These are phyloP conservation scores for Neoitamus cyanurus DNA, from an alignment of 2,888 invertebrate species.

Conservation along the genomic window DNA sequence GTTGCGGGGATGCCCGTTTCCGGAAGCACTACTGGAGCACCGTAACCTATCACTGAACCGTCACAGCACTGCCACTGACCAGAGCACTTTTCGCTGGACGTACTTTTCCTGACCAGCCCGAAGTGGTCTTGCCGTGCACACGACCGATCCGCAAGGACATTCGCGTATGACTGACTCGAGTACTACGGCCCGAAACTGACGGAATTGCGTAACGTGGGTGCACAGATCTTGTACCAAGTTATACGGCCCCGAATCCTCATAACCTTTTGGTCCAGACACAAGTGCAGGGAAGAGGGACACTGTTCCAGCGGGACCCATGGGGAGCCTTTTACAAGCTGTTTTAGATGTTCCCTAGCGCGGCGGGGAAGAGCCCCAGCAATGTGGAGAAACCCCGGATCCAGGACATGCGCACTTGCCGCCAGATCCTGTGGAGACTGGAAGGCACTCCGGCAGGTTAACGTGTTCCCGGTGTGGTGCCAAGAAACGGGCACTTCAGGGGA, in stretches of 20 bases:
- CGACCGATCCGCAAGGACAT: constrained; percentile 33
- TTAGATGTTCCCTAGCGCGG: background rate
- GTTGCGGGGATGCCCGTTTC: background rate
- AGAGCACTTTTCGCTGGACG: background rate
- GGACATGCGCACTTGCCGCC: background rate
- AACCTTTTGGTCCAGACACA: constrained; percentile 25
- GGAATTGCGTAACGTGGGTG: constrained; percentile 43
- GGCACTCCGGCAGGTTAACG: background rate
- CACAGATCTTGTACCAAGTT: constrained; percentile 20
- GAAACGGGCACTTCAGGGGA: background rate
- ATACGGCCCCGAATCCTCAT: background rate
- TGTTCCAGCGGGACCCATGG: constrained; percentile 11
- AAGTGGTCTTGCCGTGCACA: background rate
- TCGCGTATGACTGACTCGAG: constrained; percentile 38
- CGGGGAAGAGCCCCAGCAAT: background rate
- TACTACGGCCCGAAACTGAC: background rate
- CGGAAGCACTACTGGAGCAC: background rate
- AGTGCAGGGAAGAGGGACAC: constrained; percentile 7
- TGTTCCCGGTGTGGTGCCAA: background rate
- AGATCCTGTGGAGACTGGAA: constrained; percentile 31
- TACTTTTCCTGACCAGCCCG: background rate
- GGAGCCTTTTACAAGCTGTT: background rate
- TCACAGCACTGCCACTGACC: background rate
- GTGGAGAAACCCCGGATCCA: background rate
- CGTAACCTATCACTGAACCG: background rate